These are phyloP conservation scores for Pollimyrus isidori DNA, from an alignment of 2,113 vertebrate genomes.

Conservation along the genomic window DNA sequence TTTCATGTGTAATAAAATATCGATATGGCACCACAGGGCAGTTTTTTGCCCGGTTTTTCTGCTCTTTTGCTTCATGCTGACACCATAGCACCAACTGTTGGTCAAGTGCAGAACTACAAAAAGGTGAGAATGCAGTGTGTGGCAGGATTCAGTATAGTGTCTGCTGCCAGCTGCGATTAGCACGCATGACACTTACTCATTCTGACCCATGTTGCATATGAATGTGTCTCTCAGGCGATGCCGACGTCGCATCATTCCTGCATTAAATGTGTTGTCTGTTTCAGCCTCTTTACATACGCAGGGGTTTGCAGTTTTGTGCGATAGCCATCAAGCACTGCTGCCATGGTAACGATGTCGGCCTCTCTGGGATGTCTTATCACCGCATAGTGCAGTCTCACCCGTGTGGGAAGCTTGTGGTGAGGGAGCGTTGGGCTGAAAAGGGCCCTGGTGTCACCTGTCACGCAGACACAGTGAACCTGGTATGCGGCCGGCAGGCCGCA, in stretches of 20 bases:
- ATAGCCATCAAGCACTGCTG: not conserved
- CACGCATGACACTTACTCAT: not conserved
- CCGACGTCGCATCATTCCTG: not conserved
- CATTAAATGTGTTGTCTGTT: not conserved
- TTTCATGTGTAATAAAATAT: too few species aligned
- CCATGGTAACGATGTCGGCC: not conserved
- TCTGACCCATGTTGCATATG: not conserved
- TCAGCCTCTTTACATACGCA: not conserved
- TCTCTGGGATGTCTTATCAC: not conserved
- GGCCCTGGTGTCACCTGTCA: not conserved
- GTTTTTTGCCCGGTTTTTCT: not conserved
- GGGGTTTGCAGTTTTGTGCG: not conserved
- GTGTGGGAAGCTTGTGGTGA: not conserved
- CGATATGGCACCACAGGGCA: not conserved
- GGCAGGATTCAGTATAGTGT: not conserved
- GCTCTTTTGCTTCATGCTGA: not conserved
- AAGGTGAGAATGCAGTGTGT: not conserved
- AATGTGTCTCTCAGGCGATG: not conserved
- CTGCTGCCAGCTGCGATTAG: not conserved
- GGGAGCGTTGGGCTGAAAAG: not conserved
- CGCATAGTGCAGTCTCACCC: not conserved
- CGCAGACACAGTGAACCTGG: not conserved
- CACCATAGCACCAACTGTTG: slow-evolving; percentile 8
- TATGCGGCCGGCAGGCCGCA: not conserved
- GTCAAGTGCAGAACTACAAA: not conserved